Base-by-base conservation (phyloP, 2,113 vertebrate genomes). In the Paramormyrops kingsleyae region DNA sequence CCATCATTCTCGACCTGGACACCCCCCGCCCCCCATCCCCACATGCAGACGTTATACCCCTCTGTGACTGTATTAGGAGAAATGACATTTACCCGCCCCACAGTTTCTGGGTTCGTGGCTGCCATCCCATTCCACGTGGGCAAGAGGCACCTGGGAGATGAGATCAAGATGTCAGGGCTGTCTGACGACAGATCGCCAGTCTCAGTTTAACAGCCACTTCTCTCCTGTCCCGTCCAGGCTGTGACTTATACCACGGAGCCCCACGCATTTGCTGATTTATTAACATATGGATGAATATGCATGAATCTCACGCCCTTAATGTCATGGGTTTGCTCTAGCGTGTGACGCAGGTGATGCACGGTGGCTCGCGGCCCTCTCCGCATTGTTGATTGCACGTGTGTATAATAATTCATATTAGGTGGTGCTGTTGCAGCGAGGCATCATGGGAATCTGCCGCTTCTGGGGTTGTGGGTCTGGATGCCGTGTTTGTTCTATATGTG, bases 21-120 rank as follows among this genome's bases (percentile, higher is more conserved):
- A 49, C 17, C 49, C 17, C 24, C 24, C 0, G 1, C 21, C 27
- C 27, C 85, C 84, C 49, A 52, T 17, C 27, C 80, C 4, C 42
- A 83, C 39, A 83, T 19, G 3, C 80, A 46, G 31, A 83, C 80
- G 21, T 83, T 46, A 46, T 83, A 52, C 12, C 1, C 21, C 53
- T 59, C 53, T 21, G 56, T 59, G 87, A 53, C 87, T 88, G 87
- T 88, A 88, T 88, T 88, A 88, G 87, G 87, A 88, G 53, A 88
- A 62, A 88, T 87, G 24, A 87, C 49, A 52, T n/a, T 47, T 50
- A 50, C 46, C 13, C 83, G 0, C 24, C 83, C 44, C n/a, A 10
- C 62, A 7, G 70, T 24, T 19, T 50, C 24, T n/a, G 50, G 50
- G 13, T 52, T 12, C 0, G 8, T 50, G 15, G 12, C 83, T n/a